Base-by-base conservation (phyloP, 1,140 invertebrate species). In the Agrilus planipennis region DNA sequence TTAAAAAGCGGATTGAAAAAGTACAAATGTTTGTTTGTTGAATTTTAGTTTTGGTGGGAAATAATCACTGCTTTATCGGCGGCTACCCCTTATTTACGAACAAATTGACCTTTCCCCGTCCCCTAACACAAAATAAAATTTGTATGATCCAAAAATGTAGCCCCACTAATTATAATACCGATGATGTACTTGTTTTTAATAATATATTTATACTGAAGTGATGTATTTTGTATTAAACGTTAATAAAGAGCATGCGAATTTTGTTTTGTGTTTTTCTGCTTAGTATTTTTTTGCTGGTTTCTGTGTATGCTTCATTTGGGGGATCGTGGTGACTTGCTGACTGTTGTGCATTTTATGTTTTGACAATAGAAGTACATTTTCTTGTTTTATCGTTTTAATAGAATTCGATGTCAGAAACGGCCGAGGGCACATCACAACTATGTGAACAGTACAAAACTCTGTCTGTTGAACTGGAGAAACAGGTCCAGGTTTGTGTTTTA, bases 371-470 rank as follows among this genome's bases (percentile, higher is more conserved):
- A 41, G n/a, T n/a, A n/a, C n/a, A n/a, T n/a, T n/a, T n/a, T n/a
- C n/a, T 46, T 37, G 38, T 17, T 49, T 15, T 22, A 34, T 50
- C 21, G 20, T 47, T 45, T 52, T 51, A 31, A 42, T 47, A 60
- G 56, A 54, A 41, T 23, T 42, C 53, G 25, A 49, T 49, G 43
- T 23, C 18, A 45, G 37, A 31, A 22, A 28, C 28, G 46, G 31
- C 27, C 43, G 39, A 41, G 19, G 40, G 48, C 29, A 34, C 42
- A 31, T 36, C 18, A 22, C 42, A 52, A 32, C 46, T 58, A 34
- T 37, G 49, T 16, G 54, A 57, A 19, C 48, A 57, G 25, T 58
- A 57, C 45, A 55, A 57, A 46, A 39, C 42, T 35, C 46, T 58
- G 21, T 43, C 42, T 10, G 40, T 50, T 18, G 51, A 55, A 36